Base-by-base conservation (phyloP, 2,797 vertebrate species). In the Manis pentadactyla region DNA sequence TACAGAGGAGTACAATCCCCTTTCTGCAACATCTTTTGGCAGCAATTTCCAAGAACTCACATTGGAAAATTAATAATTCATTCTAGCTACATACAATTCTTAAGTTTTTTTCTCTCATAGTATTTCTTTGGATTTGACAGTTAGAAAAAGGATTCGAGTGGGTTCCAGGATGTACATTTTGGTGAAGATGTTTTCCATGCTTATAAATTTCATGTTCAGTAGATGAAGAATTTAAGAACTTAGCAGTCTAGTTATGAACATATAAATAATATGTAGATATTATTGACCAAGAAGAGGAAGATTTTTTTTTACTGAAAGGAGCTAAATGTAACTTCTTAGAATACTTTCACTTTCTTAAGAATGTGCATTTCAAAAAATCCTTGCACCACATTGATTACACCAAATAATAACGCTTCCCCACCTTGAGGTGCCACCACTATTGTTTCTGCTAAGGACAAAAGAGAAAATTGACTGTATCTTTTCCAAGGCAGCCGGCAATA, bases 11-110 rank as follows among this genome's bases (percentile, higher is more conserved):
- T 37, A 18, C 21, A 89, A 61, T 61, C 37, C 42, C 87, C 61
- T 93, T 93, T 92, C 55, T 61, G 63, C 75, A 85, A 68, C 4
- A 91, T 23, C 25, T 86, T 71, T 69, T 96, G 74, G 31, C 21
- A 96, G 42, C 42, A 94, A 73, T 63, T 71, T 90, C 42, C 8
- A 78, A 92, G 49, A 87, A 87, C 84, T 42, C n/a, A 77, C 49
- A 46, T 7, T 91, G 14, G 29, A 91, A 97, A 94, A 95, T 89
- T 79, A 95, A 61, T 90, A 90, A 97, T 82, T 95, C 57, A 74
- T 31, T 63, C 18, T 13, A 93, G 42, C 31, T 82, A 2, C 19
- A 15, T 63, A n/a, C 8, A 75, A 25, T 10, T 69, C 7, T 81
- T 95, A 55, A 14, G 23, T 69, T n/a, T 49, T 83, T 90, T 88